Evolutionary conservation across 2,888 invertebrate species (phyloP).

Genomic region (Hyppa rectilinea): DNA sequence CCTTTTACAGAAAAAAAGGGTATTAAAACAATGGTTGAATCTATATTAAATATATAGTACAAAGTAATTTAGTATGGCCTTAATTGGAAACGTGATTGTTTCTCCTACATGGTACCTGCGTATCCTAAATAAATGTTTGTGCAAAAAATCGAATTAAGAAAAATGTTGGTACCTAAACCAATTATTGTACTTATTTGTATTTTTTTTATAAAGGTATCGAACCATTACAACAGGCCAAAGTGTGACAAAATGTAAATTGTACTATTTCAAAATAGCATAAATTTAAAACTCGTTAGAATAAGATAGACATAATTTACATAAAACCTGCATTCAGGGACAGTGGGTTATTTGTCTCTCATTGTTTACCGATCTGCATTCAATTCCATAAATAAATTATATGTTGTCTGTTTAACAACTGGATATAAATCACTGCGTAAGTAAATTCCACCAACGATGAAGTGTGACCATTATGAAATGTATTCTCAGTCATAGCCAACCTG

Average conservation of each 20-base stretch:
- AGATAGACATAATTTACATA: background rate
- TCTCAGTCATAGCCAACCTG: background rate
- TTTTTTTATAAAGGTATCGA: background rate
- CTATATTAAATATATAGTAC: background rate
- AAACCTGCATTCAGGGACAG: background rate
- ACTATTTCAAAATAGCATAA: constrained; percentile 19
- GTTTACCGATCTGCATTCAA: background rate
- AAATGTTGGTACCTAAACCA: constrained; percentile 1
- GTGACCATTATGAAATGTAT: background rate
- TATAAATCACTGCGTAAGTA: background rate
- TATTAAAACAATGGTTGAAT: background rate
- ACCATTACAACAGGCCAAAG: constrained; percentile 1
- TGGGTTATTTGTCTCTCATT: background rate
- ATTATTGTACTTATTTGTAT: background rate
- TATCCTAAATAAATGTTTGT: constrained; percentile 10
- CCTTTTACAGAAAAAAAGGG: background rate
- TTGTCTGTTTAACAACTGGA: background rate
- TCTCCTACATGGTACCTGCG: background rate
- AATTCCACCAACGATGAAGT: constrained; percentile 3
- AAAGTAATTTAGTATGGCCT: background rate
- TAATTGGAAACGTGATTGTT: background rate
- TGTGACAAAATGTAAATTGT: constrained; percentile 45
- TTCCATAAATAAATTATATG: constrained; percentile 14
- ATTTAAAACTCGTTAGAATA: constrained; percentile 38
- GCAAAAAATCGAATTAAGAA: background rate